phyloP scores from a whole-genome alignment of 2,888 invertebrate genomes.

The Oscheius sp. region DNA sequence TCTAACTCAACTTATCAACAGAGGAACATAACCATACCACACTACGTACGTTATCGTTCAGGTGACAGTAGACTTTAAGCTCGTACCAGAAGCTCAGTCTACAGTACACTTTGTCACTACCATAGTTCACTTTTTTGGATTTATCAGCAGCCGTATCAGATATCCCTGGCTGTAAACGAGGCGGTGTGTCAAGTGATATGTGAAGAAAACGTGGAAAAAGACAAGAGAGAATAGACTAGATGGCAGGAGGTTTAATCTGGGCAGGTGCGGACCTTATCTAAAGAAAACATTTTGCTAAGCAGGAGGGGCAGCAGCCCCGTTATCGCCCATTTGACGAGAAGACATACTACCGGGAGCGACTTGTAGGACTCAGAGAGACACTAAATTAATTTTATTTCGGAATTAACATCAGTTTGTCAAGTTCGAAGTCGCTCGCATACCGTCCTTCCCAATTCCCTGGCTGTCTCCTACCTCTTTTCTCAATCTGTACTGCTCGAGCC shows the following conservation, averaged over 20 bases:
- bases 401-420: too few species aligned
- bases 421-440: too few species aligned
- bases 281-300: conserved; percentile 35
- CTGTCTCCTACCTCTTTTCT: too few species aligned
- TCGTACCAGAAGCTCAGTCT: too few species aligned
- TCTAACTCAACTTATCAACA: too few species aligned
- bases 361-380: too few species aligned
- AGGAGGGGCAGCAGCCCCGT: conserved; percentile 23
- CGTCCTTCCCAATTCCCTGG: too few species aligned
- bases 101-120: background rate
- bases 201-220: background rate
- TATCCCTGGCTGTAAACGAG: background rate
- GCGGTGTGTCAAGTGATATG: background rate
- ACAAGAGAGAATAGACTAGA: background rate
- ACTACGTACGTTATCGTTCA: too few species aligned
- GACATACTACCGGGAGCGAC: conserved; percentile 7
- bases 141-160: conserved; percentile 22
- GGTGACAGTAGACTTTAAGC: too few species aligned
- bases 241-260: conserved; percentile 17
- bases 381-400: too few species aligned
- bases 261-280: conserved; percentile 18
- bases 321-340: conserved; percentile 12
- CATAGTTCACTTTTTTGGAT: background rate
- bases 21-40: too few species aligned
- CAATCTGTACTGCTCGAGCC: too few species aligned